These are phyloP conservation scores for Sakesphorus luctuosus DNA, from an alignment of 2,113 vertebrate species.

Conservation along the genomic window DNA sequence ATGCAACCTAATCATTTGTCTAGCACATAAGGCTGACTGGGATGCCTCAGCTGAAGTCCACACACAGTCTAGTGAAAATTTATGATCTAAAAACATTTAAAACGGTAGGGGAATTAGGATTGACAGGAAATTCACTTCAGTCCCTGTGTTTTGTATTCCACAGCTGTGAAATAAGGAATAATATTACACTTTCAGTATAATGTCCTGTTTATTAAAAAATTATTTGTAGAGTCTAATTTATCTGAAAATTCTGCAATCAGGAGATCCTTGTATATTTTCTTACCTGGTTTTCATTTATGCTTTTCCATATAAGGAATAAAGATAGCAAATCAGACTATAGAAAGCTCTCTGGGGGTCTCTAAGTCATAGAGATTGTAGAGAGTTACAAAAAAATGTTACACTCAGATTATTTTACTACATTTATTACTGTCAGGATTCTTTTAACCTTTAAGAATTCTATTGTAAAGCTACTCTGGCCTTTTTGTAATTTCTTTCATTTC, in stretches of 20 bases:
- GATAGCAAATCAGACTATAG: neutral
- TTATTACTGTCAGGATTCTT: slow-evolving; percentile 2
- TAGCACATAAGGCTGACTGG: neutral
- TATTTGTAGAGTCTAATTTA: neutral
- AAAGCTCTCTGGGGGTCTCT: neutral
- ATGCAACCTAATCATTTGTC: neutral
- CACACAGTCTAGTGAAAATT: neutral
- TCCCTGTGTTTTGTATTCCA: neutral
- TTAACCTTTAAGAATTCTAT: slow-evolving; percentile 12
- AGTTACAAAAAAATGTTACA: neutral
- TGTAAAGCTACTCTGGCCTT: neutral
- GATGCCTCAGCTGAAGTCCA: neutral
- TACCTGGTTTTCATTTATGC: neutral
- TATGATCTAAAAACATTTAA: neutral
- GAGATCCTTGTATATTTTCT: neutral
- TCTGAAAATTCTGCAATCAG: neutral
- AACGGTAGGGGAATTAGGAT: neutral
- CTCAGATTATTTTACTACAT: neutral
- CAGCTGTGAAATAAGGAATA: neutral
- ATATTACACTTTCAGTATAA: neutral
- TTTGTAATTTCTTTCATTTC: neutral
- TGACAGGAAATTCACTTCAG: neutral
- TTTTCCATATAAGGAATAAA: neutral
- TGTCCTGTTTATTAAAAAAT: neutral
- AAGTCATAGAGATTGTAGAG: neutral